These are phyloP conservation scores for Leptinotarsa haldemani DNA, from an alignment of 2,888 invertebrate species.

Conservation along the genomic window DNA sequence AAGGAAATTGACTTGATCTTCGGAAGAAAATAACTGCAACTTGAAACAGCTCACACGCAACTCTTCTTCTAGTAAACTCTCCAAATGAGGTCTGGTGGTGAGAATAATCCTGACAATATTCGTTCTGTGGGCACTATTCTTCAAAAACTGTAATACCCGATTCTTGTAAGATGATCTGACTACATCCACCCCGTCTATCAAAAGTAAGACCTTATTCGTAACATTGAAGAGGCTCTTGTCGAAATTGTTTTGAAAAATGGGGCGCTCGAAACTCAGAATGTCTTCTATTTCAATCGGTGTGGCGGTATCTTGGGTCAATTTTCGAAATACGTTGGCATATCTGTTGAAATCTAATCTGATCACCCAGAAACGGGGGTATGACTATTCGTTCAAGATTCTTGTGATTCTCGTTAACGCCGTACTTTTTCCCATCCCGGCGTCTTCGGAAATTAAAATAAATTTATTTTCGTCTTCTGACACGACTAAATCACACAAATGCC, in stretches of 20 bases:
- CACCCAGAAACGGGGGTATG: slow-evolving; percentile 11
- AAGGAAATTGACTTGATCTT: slow-evolving; percentile 27
- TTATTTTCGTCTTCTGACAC: neutral
- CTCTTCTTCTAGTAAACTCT: slow-evolving; percentile 2
- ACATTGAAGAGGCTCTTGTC: slow-evolving; percentile 18
- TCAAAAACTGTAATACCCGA: slow-evolving; percentile 12
- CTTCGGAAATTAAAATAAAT: slow-evolving; percentile 21
- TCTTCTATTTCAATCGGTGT: slow-evolving; percentile 4
- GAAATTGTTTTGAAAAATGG: slow-evolving; percentile 6
- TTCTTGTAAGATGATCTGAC: slow-evolving; percentile 3
- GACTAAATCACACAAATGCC: neutral
- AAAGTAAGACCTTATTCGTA: slow-evolving; percentile 9
- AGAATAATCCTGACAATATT: slow-evolving; percentile 23
- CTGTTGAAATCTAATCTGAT: slow-evolving; percentile 18
- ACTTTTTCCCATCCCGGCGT: slow-evolving; percentile 29
- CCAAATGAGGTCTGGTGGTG: slow-evolving; percentile 29
- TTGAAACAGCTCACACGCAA: slow-evolving; percentile 19
- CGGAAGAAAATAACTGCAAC: slow-evolving; percentile 12
- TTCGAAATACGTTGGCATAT: slow-evolving; percentile 7
- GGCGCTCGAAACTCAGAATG: slow-evolving; percentile 5
- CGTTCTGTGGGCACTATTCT: neutral
- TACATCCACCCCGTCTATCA: slow-evolving; percentile 30
- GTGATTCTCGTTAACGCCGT: slow-evolving; percentile 19
- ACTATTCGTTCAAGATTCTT: neutral
- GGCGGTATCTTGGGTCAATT: neutral